These are phyloP conservation scores for Invenusta paracnida DNA, from an alignment of 2,888 invertebrate genomes.

Conservation along the genomic window DNA sequence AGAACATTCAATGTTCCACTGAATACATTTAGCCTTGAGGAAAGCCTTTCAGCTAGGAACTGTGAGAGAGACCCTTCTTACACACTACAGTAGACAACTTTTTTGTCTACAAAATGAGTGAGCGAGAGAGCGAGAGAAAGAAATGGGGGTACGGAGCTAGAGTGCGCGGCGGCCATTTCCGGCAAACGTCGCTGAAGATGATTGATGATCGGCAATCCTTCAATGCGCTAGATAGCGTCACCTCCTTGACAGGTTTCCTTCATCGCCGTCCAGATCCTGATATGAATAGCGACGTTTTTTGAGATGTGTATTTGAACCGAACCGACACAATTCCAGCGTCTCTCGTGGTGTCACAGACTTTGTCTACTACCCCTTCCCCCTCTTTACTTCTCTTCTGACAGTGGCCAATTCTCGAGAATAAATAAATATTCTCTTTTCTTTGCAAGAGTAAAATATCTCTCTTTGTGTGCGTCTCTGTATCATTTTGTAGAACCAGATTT, in stretches of 20 bases:
- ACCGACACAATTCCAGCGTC: neutral
- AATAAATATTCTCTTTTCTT: neutral
- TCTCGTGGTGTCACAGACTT: neutral
- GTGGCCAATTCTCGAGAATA: no score
- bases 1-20: no score
- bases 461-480: neutral
- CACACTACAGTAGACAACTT: neutral
- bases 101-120: neutral
- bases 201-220: constrained; percentile 29
- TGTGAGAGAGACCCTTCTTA: no score
- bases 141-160: neutral
- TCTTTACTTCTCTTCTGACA: no score
- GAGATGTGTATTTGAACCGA: neutral
- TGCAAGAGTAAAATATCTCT: neutral
- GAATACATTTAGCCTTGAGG: no score
- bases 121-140: neutral
- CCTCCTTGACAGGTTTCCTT: neutral
- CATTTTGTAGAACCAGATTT: no score
- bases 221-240: neutral
- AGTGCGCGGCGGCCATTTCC: neutral
- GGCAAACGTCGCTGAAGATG: neutral
- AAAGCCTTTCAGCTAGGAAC: no score
- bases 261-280: neutral
- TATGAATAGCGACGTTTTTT: constrained; percentile 44
- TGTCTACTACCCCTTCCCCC: neutral